Evolutionary conservation across 1,140 invertebrate species (phyloP).

Genomic region (Xylocopa sonorina): DNA sequence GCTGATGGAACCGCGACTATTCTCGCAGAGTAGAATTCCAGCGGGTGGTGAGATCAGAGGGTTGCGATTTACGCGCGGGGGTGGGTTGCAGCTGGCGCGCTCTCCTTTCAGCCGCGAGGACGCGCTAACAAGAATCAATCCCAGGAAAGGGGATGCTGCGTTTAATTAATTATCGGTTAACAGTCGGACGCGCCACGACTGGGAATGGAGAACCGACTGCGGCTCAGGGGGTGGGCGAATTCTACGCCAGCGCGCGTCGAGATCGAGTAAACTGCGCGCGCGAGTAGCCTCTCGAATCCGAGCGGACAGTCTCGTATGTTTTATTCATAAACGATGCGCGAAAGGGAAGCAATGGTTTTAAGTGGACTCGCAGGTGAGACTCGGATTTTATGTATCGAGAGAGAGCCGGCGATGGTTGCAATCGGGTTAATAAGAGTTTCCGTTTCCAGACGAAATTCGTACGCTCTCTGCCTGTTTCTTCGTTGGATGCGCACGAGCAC

Average conservation of each 20-base stretch:
- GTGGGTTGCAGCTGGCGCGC: neutral
- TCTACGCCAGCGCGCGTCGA: neutral
- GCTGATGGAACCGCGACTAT: neutral
- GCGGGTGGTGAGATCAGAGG: constrained; percentile 38
- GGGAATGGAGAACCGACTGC: neutral
- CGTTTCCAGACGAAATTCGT: too few species aligned
- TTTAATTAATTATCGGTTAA: constrained; percentile 64
- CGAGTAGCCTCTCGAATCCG: too few species aligned
- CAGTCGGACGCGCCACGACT: constrained; percentile 15
- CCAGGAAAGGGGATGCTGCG: constrained; percentile 33
- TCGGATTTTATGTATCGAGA: too few species aligned
- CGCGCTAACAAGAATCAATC: constrained; percentile 61
- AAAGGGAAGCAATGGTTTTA: too few species aligned
- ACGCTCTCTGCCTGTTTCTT: too few species aligned
- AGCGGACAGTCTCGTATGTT: too few species aligned
- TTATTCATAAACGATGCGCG: too few species aligned
- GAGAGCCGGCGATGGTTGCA: too few species aligned
- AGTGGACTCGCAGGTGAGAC: too few species aligned
- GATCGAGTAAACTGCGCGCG: too few species aligned
- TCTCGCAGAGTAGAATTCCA: constrained; percentile 34
- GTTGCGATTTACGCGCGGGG: constrained; percentile 49
- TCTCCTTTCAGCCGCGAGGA: constrained; percentile 16
- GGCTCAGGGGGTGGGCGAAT: neutral
- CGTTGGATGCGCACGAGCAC: too few species aligned
- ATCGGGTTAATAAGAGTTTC: too few species aligned